Conservation (phyloP, 1,140 invertebrate genomes). For the Caerostris extrusa region DNA sequence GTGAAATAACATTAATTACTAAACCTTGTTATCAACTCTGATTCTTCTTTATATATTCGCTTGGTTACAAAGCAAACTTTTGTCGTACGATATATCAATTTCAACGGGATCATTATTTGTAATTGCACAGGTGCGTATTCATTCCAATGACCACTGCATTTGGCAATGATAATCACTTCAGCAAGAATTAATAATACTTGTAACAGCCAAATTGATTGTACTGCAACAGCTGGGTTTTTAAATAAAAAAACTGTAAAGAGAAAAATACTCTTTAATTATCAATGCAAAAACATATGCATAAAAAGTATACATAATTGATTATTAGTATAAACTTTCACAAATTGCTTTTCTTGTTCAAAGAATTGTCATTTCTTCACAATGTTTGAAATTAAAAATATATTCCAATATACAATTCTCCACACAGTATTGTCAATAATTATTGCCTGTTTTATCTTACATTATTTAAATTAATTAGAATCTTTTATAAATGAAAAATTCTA, state of each 20-base stretch:
- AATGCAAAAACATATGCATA: no score
- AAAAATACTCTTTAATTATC: conserved; percentile 76
- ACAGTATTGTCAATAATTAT: no score
- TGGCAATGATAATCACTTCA: conserved; percentile 89
- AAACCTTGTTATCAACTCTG: conserved; percentile 56
- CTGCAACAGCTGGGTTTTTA: conserved; percentile 90
- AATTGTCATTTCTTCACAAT: no score
- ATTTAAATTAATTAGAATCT: no score
- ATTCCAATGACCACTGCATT: conserved; percentile 92
- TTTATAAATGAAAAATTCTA: no score
- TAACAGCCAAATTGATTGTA: conserved; percentile 88
- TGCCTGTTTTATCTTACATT: no score
- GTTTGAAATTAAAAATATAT: no score
- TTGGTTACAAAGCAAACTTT: conserved; percentile 68
- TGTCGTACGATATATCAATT: conserved; percentile 87
- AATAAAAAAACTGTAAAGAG: conserved; percentile 86
- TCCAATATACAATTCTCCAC: no score
- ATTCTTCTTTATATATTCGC: conserved; percentile 76
- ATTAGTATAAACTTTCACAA: no score
- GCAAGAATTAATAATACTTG: conserved; percentile 88
- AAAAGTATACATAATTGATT: no score
- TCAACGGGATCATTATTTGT: conserved; percentile 94
- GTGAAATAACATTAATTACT: conserved; percentile 18
- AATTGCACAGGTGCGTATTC: conserved; percentile 92
- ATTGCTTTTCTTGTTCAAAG: no score